Evolutionary conservation across 2,797 vertebrate species (phyloP), one percentile per base, ranked within the genome.

Genomic region (Coendou prehensilis): DNA sequence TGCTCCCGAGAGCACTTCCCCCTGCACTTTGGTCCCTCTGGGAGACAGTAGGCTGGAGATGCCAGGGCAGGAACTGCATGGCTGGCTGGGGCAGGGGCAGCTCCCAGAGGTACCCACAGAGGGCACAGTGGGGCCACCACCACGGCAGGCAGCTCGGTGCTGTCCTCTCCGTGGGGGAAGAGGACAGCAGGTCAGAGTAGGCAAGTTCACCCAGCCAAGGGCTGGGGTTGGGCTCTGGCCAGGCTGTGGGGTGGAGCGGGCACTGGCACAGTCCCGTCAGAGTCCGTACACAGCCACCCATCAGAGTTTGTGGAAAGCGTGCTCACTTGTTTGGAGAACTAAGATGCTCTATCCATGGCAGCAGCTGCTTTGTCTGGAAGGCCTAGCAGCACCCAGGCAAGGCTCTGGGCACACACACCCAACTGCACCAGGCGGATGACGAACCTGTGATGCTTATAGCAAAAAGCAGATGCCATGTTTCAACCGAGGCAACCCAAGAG

Each of bases 241-340:
- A 1, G 22, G 7, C 1, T 0, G 1, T 0, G 13, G 64, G 52
- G 13, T 22, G 8, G 6, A 9, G 52, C 33, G 45, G 5, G 37
- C 23, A 1, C 50, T 30, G 1, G 54, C 9, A 15, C 37, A 13
- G 80, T 0, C 10, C 61, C 11, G 4, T 37, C 54, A 23, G 20
- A 57, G 54, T 22, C 22, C 15, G 22, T 26, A 6, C 37, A 4
- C 69, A 45, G 37, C n/a, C 13, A 28, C 13, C 33, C 9, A 7
- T 37, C 6, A 9, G 28, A 7, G 56, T 13, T 56, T 82, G 14
- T 28, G 64, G 20, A 89, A 91, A 87, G 67, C 0, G 17, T 22
- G 86, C 76, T 94, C 67, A 1, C 33, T 26, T 84, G 13, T 69
- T 71, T 67, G 23, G 61, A 52, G 47, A 50, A 45, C 17, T 5